phyloP scores from a whole-genome alignment of 2,113 vertebrate genomes.

The Anoura caudifer region DNA sequence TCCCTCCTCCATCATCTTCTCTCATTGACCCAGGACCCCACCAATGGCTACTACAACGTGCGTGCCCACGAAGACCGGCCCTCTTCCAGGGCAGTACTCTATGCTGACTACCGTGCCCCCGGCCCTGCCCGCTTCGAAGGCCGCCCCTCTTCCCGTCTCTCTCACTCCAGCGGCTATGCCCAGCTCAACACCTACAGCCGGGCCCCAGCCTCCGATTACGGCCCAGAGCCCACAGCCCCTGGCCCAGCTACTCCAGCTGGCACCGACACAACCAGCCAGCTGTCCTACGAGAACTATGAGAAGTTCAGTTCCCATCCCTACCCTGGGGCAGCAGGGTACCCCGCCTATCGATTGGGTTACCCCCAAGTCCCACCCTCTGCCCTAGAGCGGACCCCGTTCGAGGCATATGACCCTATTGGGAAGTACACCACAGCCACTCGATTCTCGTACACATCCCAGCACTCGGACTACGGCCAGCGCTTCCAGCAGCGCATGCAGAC shows the following conservation, averaged over 20 bases:
- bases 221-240: conserved; percentile 42
- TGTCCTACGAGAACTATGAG: conserved; percentile 92
- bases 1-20: background rate
- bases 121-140: conserved; percentile 88
- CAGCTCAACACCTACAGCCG: conserved; percentile 91
- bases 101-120: conserved; percentile 88
- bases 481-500: conserved; percentile 99
- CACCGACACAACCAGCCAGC: conserved; percentile 84
- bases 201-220: conserved; percentile 77
- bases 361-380: conserved; percentile 78
- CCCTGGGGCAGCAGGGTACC: conserved; percentile 81
- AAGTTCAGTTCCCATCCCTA: conserved; percentile 85
- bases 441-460: conserved; percentile 94
- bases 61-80: conserved; percentile 93
- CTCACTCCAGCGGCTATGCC: conserved; percentile 91
- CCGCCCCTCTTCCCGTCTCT: conserved; percentile 89
- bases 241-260: conserved; percentile 63
- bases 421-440: conserved; percentile 87
- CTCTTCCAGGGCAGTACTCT: conserved; percentile 87
- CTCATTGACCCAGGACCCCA: conserved; percentile 87
- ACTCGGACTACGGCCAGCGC: conserved; percentile 93
- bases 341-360: conserved; percentile 90
- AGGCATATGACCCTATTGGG: conserved; percentile 81
- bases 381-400: conserved; percentile 80
- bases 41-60: conserved; percentile 97